Percentiles rank a stretch among this genome's conserved stretches.
Evolutionary conservation across 2,113 vertebrate species (phyloP).

Genomic region (Xiphophorus couchianus): DNA sequence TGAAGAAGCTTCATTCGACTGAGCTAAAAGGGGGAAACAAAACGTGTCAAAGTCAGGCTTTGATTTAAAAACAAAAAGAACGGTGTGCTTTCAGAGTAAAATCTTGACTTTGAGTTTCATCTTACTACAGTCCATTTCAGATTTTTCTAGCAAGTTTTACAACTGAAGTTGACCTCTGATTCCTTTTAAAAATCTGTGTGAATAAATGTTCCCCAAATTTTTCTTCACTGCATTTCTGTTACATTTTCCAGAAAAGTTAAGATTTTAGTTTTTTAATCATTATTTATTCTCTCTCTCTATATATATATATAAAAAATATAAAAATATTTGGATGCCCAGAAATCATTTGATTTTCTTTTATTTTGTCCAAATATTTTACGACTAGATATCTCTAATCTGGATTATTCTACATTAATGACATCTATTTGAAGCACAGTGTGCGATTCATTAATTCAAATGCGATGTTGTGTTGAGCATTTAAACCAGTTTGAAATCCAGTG

Average conservation of each 20-base stretch:
- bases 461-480: background rate
- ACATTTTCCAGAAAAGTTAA: background rate
- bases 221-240: background rate
- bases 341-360: no score
- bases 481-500: background rate
- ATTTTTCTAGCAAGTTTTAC: background rate
- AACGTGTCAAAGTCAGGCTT: slow-evolving; percentile 7
- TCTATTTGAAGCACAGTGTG: background rate
- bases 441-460: background rate
- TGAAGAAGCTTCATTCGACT: slow-evolving; percentile 90
- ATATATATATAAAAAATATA: no score
- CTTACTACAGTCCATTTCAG: background rate
- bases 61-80: background rate
- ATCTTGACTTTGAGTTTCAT: background rate
- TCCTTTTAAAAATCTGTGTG: background rate
- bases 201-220: background rate
- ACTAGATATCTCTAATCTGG: no score
- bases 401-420: no score
- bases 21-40: slow-evolving; percentile 82
- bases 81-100: background rate
- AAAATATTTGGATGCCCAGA: no score
- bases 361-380: no score
- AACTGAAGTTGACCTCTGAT: no score
- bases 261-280: background rate
- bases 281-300: no score